phyloP scores from a whole-genome alignment of 1,140 invertebrate genomes.

The Archegozetes longisetosus region DNA sequence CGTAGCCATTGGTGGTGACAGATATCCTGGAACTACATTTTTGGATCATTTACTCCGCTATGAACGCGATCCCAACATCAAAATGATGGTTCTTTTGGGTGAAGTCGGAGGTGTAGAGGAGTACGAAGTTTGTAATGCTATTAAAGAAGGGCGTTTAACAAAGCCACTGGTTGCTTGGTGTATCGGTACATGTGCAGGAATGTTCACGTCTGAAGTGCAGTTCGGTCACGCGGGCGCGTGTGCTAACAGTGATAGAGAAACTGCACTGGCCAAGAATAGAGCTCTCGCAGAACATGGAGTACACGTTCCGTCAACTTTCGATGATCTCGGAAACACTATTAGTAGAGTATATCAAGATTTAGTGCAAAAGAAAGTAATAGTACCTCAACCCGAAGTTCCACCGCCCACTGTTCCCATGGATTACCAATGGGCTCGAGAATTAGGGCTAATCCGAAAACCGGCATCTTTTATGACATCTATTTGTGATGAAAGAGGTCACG shows the following conservation, averaged over 20 bases:
- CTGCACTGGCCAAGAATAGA: constrained; percentile 79
- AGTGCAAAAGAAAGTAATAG: constrained; percentile 62
- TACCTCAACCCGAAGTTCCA: constrained; percentile 73
- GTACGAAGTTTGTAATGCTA: constrained; percentile 83
- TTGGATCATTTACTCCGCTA: constrained; percentile 91
- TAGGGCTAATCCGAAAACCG: constrained; percentile 94
- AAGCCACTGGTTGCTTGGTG: constrained; percentile 92
- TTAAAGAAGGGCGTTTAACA: constrained; percentile 60
- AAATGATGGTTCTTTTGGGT: constrained; percentile 88
- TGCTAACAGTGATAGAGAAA: constrained; percentile 87
- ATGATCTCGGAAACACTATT: constrained; percentile 66
- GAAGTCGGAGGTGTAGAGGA: constrained; percentile 98
- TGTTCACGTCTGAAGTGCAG: constrained; percentile 51
- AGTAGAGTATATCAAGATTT: constrained; percentile 57
- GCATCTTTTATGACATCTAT: constrained; percentile 99
- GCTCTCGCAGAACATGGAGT: constrained; percentile 67
- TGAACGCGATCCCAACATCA: constrained; percentile 51
- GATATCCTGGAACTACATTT: constrained; percentile 95
- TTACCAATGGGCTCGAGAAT: constrained; percentile 93
- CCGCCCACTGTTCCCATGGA: constrained; percentile 99
- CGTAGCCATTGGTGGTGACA: constrained; percentile 97
- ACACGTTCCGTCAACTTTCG: constrained; percentile 79
- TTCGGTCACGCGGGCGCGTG: constrained; percentile 98
- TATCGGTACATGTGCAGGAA: constrained; percentile 25
- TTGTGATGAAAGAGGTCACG: constrained; percentile 96